These are phyloP conservation scores for Enteromius afrohamiltoni DNA, from an alignment of 2,797 vertebrate genomes.

Conservation along the genomic window DNA sequence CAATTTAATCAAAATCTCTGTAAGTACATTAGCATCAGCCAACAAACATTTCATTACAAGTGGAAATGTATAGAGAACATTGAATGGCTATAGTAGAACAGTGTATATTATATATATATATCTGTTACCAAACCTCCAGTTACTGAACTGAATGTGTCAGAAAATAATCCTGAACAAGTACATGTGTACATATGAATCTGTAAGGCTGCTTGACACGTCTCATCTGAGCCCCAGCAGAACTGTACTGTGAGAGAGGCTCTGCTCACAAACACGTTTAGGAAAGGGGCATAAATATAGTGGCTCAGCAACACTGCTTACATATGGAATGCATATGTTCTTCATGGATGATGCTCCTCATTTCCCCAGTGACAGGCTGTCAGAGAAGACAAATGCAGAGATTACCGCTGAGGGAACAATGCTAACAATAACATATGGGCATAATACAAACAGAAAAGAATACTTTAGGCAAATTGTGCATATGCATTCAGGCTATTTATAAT, in stretches of 20 bases:
- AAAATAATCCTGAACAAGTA: background rate
- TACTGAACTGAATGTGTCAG: background rate
- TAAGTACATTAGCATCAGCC: constrained; percentile 3
- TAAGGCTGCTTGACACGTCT: constrained; percentile 4
- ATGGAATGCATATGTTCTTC: constrained; percentile 62
- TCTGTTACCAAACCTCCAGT: background rate
- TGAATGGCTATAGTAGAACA: background rate
- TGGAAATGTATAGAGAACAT: background rate
- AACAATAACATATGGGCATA: background rate
- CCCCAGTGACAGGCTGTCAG: constrained; percentile 65
- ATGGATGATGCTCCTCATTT: constrained; percentile 59
- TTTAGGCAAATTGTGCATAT: background rate
- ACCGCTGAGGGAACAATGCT: background rate
- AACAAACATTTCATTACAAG: constrained; percentile 1
- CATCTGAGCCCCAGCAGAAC: constrained; percentile 18
- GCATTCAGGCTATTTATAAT: background rate
- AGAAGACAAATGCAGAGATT: constrained; percentile 41
- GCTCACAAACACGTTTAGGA: background rate
- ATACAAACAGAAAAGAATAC: background rate
- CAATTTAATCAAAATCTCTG: constrained; percentile 51
- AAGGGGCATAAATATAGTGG: constrained; percentile 4
- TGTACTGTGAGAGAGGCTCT: constrained; percentile 33
- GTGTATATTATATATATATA: no score
- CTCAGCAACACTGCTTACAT: constrained; percentile 42
- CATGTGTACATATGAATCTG: constrained; percentile 5